Conservation (phyloP, 2,888 invertebrate genomes). For the Chalcosyrphus nemorum region DNA sequence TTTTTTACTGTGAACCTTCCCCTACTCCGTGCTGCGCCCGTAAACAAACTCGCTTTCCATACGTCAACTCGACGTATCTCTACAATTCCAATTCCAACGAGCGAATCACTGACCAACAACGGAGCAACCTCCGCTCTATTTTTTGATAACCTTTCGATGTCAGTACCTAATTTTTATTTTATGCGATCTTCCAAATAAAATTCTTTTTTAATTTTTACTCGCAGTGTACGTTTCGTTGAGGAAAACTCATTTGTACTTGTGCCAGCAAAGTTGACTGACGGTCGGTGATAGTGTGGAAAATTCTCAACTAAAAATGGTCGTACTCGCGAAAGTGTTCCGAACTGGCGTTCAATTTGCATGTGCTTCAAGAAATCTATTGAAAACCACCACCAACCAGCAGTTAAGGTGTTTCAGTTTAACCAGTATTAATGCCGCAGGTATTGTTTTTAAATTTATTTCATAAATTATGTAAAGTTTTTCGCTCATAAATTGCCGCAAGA, state of each 20-base stretch:
- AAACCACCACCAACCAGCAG: slow-evolving; percentile 58
- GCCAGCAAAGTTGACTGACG: slow-evolving; percentile 44
- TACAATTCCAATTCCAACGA: too few relatives aligned
- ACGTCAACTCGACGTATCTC: slow-evolving; percentile 26
- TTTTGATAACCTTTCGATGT: slow-evolving; percentile 61
- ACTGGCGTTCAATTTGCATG: slow-evolving; percentile 73
- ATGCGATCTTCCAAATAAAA: neutral
- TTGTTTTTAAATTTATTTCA: slow-evolving; percentile 32
- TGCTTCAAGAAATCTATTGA: slow-evolving; percentile 60
- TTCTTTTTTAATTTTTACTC: slow-evolving; percentile 13
- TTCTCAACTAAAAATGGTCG: slow-evolving; percentile 76
- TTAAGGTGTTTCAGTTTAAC: slow-evolving; percentile 76
- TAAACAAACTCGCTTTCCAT: neutral
- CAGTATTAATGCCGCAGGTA: slow-evolving; percentile 76
- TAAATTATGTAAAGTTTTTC: slow-evolving; percentile 57
- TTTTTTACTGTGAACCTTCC: neutral
- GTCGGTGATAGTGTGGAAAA: slow-evolving; percentile 13
- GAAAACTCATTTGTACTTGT: slow-evolving; percentile 74
- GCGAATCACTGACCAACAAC: slow-evolving; percentile 57
- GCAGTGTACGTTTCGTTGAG: slow-evolving; percentile 17
- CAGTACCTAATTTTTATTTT: slow-evolving; percentile 12
- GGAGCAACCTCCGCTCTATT: slow-evolving; percentile 36
- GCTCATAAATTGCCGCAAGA: slow-evolving; percentile 24
- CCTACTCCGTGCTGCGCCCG: neutral
- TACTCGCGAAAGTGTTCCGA: slow-evolving; percentile 77